phyloP scores from a whole-genome alignment of 2,113 vertebrate species.

The Eidolon helvum region DNA sequence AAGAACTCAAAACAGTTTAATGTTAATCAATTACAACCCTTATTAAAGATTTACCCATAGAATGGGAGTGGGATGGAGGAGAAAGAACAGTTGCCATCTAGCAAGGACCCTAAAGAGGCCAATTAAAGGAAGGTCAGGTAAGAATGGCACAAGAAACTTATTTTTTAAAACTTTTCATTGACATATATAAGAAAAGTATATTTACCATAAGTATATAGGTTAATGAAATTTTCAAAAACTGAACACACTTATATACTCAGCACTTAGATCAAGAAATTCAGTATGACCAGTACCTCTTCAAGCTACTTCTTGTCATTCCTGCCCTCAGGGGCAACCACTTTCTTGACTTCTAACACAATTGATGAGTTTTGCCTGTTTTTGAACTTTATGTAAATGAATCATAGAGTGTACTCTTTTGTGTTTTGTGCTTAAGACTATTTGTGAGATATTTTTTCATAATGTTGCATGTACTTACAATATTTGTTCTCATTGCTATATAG shows the following conservation, averaged over 20 bases:
- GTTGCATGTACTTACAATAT: neutral
- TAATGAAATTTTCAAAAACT: conserved; percentile 1
- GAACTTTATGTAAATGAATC: neutral
- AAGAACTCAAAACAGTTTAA: conserved; percentile 31
- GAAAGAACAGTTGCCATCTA: neutral
- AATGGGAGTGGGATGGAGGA: neutral
- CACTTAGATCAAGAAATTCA: neutral
- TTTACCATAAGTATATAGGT: neutral
- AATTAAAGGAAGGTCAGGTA: neutral
- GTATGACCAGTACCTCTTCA: rapidly evolving
- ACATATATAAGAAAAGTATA: neutral
- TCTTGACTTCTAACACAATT: neutral
- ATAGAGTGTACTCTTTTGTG: neutral
- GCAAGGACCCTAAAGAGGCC: neutral
- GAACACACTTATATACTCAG: neutral
- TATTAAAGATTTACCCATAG: conserved; percentile 14
- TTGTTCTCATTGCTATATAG: neutral
- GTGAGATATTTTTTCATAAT: neutral
- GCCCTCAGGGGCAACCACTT: neutral
- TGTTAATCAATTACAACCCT: neutral
- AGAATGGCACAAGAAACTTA: neutral
- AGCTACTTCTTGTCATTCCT: neutral
- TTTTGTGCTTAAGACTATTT: neutral
- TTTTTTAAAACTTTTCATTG: neutral
- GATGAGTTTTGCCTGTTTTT: neutral